These are phyloP conservation scores for Rhagologus leucostigma DNA, from an alignment of 2,113 vertebrate species.

Conservation along the genomic window DNA sequence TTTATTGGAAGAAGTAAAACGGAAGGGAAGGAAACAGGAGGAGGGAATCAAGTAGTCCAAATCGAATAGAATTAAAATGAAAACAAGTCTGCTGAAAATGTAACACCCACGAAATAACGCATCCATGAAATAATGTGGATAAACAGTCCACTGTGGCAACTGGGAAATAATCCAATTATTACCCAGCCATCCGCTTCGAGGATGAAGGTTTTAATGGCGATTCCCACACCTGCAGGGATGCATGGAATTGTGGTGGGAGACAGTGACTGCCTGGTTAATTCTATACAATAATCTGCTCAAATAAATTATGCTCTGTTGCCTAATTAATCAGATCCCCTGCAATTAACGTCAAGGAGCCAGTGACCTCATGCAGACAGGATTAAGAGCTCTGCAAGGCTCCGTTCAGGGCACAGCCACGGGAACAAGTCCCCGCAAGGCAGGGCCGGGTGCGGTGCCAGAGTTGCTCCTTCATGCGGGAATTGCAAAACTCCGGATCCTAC, in stretches of 20 bases:
- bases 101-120: neutral
- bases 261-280: neutral
- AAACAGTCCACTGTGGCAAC: neutral
- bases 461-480: neutral
- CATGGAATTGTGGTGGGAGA: neutral
- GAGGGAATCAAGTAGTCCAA: neutral
- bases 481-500: neutral
- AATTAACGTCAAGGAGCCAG: neutral
- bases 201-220: rapidly evolving
- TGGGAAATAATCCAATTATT: neutral
- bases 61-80: neutral
- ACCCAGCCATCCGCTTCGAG: neutral
- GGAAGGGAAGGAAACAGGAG: constrained; percentile 8
- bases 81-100: neutral
- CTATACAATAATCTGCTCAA: neutral
- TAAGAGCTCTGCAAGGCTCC: neutral
- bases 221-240: neutral
- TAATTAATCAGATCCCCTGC: constrained; percentile 29
- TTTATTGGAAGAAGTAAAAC: neutral
- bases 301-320: neutral
- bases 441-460: neutral
- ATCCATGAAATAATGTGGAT: neutral
- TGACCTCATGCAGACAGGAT: neutral
- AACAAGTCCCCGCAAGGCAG: constrained; percentile 25
- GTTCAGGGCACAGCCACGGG: neutral